Evolutionary conservation across 2,888 invertebrate genomes (phyloP), one percentile per base, ranked within the genome.

Genomic region (Ophion obscuratus): DNA sequence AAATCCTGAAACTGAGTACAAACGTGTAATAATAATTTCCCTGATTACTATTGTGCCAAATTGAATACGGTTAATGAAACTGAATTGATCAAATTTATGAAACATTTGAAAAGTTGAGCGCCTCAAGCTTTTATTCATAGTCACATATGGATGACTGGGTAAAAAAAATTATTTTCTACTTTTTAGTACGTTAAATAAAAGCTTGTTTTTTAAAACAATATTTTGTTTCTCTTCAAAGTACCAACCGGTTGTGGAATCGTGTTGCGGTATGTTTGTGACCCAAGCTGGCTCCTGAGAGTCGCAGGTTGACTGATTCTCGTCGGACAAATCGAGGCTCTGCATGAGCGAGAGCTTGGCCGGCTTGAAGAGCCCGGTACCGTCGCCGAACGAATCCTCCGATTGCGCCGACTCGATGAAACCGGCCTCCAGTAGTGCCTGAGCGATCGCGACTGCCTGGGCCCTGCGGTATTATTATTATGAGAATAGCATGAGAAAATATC

Each of bases 371-470:
- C 94, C 92, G 73, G 94, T 93, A 2, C 95, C 94, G 90, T 95
- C 95, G 36, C 94, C 94, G 88, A 95, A 95, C 1, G 93, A 91
- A 76, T 90, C 92, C 36, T 94, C 93, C n/a, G 90, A 85, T 36
- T 91, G 83, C 11, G 96, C 94, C 82, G 96, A 95, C 91, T 97
- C 97, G 90, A 98, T 95, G 90, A 96, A 97, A 20, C 97, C 97
- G 1, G 96, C 96, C 92, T 96, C 97, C 20, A 98, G 92, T 59
- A 98, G 95, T 24, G 97, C 97, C 93, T 98, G 97, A 76, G 97
- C 97, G 85, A 98, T 96, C 27, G 96, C 96, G 14, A 95, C 95
- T 1, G 97, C 98, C 94, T 97, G 97, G n/a, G 96, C 95, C 90
- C 97, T 97, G 91, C 17, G 17, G 53, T 11, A 47, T 40, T 1